phyloP scores from a whole-genome alignment of 1,140 invertebrate species.

The Metopolophium dirhodum region DNA sequence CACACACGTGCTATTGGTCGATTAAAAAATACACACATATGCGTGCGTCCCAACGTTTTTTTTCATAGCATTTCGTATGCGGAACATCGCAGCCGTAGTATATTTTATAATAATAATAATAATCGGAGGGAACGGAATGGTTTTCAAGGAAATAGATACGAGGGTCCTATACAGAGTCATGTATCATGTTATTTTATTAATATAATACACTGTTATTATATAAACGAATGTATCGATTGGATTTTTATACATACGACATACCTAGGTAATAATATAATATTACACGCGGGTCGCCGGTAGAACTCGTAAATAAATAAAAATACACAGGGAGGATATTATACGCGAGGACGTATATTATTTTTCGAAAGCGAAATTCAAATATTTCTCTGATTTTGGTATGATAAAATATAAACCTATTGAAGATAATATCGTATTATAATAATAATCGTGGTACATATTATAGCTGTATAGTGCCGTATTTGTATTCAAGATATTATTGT shows the following conservation, averaged over 20 bases:
- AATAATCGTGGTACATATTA: too few relatives aligned
- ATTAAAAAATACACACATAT: not conserved
- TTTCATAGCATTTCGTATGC: not conserved
- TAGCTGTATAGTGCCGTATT: too few relatives aligned
- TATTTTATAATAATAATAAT: not conserved
- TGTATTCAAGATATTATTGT: not conserved
- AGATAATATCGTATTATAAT: too few relatives aligned
- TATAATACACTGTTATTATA: not conserved
- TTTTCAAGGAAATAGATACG: not conserved
- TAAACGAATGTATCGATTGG: not conserved
- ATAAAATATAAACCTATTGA: not conserved
- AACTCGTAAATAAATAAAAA: not conserved
- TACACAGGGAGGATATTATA: not conserved
- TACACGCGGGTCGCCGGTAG: not conserved
- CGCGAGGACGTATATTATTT: not conserved
- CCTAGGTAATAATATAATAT: not conserved
- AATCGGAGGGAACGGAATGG: not conserved
- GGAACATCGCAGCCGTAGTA: not conserved
- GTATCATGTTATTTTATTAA: not conserved
- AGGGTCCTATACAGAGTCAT: not conserved
- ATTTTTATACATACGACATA: not conserved
- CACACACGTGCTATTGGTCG: not conserved
- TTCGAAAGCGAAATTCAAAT: not conserved
- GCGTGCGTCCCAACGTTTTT: not conserved
- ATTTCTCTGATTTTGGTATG: not conserved